phyloP scores from a whole-genome alignment of 2,113 vertebrate genomes.

The Potamarius usumacintae region DNA sequence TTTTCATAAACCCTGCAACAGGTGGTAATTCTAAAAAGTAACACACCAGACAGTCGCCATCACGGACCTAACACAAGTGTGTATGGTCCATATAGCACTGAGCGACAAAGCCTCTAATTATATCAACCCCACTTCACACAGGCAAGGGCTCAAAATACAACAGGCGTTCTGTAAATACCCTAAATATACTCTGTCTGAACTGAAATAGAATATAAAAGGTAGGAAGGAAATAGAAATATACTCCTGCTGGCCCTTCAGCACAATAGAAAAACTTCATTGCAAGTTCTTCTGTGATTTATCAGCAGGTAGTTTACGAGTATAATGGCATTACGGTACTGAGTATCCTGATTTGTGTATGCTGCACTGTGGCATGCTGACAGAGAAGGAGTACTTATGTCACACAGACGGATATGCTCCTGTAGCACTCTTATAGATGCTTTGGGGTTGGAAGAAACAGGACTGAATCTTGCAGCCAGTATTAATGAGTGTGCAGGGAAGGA shows the following conservation, averaged over 20 bases:
- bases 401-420: not conserved
- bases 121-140: constrained; percentile 34
- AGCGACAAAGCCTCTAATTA: constrained; percentile 19
- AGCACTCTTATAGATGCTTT: not conserved
- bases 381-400: constrained; percentile 18
- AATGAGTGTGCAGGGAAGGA: not conserved
- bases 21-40: not conserved
- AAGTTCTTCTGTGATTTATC: constrained; percentile 27
- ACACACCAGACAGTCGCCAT: constrained; percentile 5
- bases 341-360: constrained; percentile 22
- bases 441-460: not conserved
- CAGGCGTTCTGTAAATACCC: constrained; percentile 32
- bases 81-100: constrained; percentile 31
- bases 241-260: constrained; percentile 35
- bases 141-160: constrained; percentile 47
- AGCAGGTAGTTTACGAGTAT: constrained; percentile 6
- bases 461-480: not conserved
- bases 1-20: constrained; percentile 12
- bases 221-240: not conserved
- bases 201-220: constrained; percentile 18
- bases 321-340: constrained; percentile 21
- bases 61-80: constrained; percentile 21
- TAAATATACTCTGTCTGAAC: constrained; percentile 25
- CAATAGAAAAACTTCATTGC: not conserved
- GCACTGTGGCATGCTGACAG: constrained; percentile 34